These are phyloP conservation scores for Epinotia nisella DNA, from an alignment of 2,888 invertebrate genomes.

Conservation along the genomic window DNA sequence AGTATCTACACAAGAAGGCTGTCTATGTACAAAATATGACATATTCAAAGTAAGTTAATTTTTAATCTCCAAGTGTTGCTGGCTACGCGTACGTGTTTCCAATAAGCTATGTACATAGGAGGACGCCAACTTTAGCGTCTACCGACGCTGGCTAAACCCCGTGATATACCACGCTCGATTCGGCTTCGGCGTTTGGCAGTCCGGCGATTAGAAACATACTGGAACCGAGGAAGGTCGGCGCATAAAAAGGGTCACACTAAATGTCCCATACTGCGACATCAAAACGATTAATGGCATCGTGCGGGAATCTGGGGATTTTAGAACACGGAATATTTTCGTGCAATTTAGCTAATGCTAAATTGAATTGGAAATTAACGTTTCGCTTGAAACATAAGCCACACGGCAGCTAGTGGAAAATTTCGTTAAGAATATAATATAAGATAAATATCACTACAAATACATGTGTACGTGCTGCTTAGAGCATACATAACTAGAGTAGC, in stretches of 20 bases:
- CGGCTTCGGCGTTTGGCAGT: constrained; percentile 63
- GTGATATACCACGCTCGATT: constrained; percentile 46
- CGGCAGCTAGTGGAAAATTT: neutral
- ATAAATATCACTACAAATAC: too few species aligned
- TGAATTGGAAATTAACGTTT: constrained; percentile 68
- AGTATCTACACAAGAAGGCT: too few species aligned
- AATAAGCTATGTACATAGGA: constrained; percentile 16
- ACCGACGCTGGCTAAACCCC: constrained; percentile 53
- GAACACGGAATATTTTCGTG: constrained; percentile 76
- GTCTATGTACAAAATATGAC: neutral
- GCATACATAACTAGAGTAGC: too few species aligned
- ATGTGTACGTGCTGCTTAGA: too few species aligned
- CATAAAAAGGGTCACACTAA: constrained; percentile 84
- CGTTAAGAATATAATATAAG: neutral
- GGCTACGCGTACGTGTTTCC: neutral
- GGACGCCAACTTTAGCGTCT: constrained; percentile 22
- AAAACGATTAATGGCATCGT: constrained; percentile 81
- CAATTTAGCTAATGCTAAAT: constrained; percentile 72
- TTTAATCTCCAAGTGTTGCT: neutral
- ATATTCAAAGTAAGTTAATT: neutral
- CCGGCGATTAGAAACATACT: constrained; percentile 71
- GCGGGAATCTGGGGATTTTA: constrained; percentile 60
- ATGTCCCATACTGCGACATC: constrained; percentile 83
- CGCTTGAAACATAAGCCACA: constrained; percentile 55
- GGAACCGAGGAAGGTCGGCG: constrained; percentile 66